Evolutionary conservation across 2,888 invertebrate species (phyloP).

Genomic region (Linnaemya vulpina): DNA sequence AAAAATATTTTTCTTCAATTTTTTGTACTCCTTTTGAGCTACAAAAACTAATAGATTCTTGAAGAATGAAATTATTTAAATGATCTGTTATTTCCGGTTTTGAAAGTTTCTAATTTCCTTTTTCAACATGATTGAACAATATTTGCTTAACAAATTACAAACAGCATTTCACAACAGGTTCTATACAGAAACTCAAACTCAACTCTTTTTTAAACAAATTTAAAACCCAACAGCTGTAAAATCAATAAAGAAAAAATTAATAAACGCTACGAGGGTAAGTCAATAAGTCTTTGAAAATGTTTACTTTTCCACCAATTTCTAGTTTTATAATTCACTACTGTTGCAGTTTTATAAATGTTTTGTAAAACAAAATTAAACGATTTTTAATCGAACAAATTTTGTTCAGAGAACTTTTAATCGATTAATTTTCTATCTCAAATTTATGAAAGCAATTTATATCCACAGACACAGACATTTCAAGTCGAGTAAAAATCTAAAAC

Average conservation of each 20-base stretch:
- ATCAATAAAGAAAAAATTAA: conserved; percentile 41
- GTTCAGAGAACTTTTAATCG: too few relatives aligned
- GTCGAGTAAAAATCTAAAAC: too few relatives aligned
- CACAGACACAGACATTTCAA: too few relatives aligned
- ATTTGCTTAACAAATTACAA: not conserved
- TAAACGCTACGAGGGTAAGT: not conserved
- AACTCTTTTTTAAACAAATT: not conserved
- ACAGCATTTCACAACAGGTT: conserved; percentile 37
- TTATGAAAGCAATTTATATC: too few relatives aligned
- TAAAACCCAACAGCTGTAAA: conserved; percentile 40
- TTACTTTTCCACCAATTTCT: conserved; percentile 4
- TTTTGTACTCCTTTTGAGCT: too few relatives aligned
- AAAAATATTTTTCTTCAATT: too few relatives aligned
- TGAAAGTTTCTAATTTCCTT: not conserved
- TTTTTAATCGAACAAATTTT: too few relatives aligned
- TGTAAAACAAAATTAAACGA: too few relatives aligned
- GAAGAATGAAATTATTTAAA: conserved; percentile 4
- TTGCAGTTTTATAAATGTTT: too few relatives aligned
- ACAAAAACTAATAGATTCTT: not conserved
- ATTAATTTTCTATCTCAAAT: too few relatives aligned
- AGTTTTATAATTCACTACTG: too few relatives aligned
- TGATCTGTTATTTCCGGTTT: conserved; percentile 22
- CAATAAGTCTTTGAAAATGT: not conserved
- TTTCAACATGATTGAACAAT: conserved; percentile 13
- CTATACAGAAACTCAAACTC: not conserved